These are phyloP conservation scores for Irena cyanogastra DNA, from an alignment of 2,113 vertebrate genomes.

Conservation along the genomic window DNA sequence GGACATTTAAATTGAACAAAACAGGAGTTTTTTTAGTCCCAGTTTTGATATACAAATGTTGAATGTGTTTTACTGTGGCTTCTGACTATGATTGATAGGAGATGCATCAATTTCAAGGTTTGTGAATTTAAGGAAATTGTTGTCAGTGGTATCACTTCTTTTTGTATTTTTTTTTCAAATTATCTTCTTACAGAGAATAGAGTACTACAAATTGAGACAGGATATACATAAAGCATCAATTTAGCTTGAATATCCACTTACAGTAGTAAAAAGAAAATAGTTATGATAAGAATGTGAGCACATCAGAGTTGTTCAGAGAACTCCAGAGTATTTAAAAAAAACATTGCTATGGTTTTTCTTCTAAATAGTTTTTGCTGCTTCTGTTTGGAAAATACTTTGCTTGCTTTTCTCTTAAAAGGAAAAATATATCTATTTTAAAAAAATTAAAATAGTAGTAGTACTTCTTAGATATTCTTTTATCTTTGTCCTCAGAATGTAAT, in stretches of 20 bases:
- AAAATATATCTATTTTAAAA: not conserved
- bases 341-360: not conserved
- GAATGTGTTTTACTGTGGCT: slow-evolving; percentile 63
- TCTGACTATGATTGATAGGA: slow-evolving; percentile 70
- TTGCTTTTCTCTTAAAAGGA: slow-evolving; percentile 25
- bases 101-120: slow-evolving; percentile 72
- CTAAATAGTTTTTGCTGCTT: slow-evolving; percentile 35
- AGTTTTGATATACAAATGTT: slow-evolving; percentile 70
- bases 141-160: slow-evolving; percentile 60
- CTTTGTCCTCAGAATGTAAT: not conserved
- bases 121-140: slow-evolving; percentile 75
- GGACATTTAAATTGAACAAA: slow-evolving; percentile 68
- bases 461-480: not conserved
- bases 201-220: slow-evolving; percentile 58
- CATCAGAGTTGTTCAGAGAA: slow-evolving; percentile 61
- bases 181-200: slow-evolving; percentile 62
- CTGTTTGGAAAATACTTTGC: slow-evolving; percentile 55
- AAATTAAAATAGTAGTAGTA: not conserved
- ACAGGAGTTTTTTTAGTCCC: slow-evolving; percentile 20
- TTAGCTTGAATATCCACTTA: slow-evolving; percentile 68
- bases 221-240: slow-evolving; percentile 70
- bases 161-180: slow-evolving; percentile 54
- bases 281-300: slow-evolving; percentile 31
- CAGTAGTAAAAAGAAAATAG: slow-evolving; percentile 48
- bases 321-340: slow-evolving; percentile 42